phyloP scores from a whole-genome alignment of 2,888 invertebrate genomes.

The Hypselothyrea guttata region DNA sequence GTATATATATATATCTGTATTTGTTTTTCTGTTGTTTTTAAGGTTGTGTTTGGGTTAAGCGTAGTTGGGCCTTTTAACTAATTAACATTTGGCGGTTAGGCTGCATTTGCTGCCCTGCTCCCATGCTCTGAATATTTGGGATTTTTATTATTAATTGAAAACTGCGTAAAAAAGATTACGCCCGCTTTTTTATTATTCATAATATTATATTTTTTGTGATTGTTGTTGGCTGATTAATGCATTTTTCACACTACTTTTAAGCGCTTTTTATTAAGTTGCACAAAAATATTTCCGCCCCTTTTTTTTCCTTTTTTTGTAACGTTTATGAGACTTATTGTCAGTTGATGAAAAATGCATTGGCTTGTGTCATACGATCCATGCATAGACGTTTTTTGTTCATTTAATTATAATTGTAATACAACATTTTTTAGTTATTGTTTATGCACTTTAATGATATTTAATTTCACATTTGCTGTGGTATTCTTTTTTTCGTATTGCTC shows the following conservation, averaged over 20 bases:
- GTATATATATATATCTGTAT: slow-evolving; percentile 17
- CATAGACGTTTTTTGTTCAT: slow-evolving; percentile 18
- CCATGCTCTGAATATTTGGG: slow-evolving; percentile 19
- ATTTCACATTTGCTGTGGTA: slow-evolving; percentile 55
- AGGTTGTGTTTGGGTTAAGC: slow-evolving; percentile 42
- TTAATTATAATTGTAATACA: slow-evolving; percentile 20
- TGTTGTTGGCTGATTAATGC: slow-evolving; percentile 67
- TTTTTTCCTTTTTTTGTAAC: slow-evolving; percentile 15
- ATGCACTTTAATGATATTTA: slow-evolving; percentile 66
- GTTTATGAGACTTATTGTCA: slow-evolving; percentile 38
- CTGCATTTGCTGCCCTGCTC: slow-evolving; percentile 30
- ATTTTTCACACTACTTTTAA: slow-evolving; percentile 62
- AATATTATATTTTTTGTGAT: slow-evolving; percentile 29
- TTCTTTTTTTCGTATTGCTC: slow-evolving; percentile 31
- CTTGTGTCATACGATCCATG: slow-evolving; percentile 56
- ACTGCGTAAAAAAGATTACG: slow-evolving; percentile 57
- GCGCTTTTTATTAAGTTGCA: slow-evolving; percentile 63
- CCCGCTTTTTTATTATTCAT: slow-evolving; percentile 69
- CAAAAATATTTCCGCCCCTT: slow-evolving; percentile 57
- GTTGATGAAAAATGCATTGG: slow-evolving; percentile 70
- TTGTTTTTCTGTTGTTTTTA: slow-evolving; percentile 29
- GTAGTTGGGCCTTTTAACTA: slow-evolving; percentile 77
- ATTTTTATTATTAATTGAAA: slow-evolving; percentile 66
- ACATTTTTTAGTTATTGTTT: slow-evolving; percentile 42
- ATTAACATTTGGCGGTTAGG: slow-evolving; percentile 80